Evolutionary conservation across 2,888 invertebrate genomes (phyloP), one percentile per base, ranked within the genome.

Genomic region (Ferdinandea cuprea): DNA sequence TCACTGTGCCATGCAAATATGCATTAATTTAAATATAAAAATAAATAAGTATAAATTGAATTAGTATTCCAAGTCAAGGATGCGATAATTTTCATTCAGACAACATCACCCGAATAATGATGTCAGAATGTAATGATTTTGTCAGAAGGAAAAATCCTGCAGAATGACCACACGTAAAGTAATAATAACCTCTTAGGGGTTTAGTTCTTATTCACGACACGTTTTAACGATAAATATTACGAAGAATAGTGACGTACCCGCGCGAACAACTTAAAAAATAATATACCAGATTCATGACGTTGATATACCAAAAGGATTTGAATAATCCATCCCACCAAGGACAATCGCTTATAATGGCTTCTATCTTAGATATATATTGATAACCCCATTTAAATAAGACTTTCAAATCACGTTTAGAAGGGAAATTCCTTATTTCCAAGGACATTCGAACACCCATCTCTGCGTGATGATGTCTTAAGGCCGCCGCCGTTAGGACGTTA

Each of bases 371-470:
- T 15, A 63, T 50, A 50, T 37, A 48, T 63, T 48, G 25, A 63
- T 63, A 25, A 25, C 48, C 37, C 48, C 11, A 48, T 8, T n/a
- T 37, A 5, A 46, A 69, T 48, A n/a, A 25, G 25, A 58, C 48
- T 48, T 69, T 19, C 69, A 17, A 58, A 56, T 48, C 58, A 69
- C 58, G 69, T 48, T 58, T 48, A 37, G 7, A 37, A 58, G 48
- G 48, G 25, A 48, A 19, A 37, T 50, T 50, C 17, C 35, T 6
- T 9, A 0, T 17, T 17, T 9, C 11, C 25, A 63, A 61, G 19
- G 61, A 46, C 13, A 13, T n/a, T 32, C 0, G 9, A n/a, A n/a
- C n/a, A n/a, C n/a, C n/a, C n/a, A n/a, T n/a, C n/a, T n/a, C n/a
- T n/a, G n/a, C n/a, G n/a, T 8, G 4, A 11, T 15, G 48, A 30